These are phyloP conservation scores for Nerophis ophidion DNA, from an alignment of 2,113 vertebrate genomes.

Conservation along the genomic window DNA sequence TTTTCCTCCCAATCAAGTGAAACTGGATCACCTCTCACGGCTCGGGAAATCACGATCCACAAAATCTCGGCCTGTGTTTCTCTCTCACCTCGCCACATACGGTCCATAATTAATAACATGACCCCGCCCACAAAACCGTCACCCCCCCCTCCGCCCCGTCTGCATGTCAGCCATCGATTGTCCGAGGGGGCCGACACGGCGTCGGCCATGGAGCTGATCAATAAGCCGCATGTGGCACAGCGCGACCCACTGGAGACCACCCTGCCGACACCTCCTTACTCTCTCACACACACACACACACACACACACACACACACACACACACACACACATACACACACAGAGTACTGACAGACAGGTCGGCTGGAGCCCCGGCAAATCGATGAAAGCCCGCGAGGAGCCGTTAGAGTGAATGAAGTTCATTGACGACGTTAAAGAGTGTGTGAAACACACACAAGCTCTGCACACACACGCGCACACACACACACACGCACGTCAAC, in stretches of 20 bases:
- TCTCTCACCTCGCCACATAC: too few relatives aligned
- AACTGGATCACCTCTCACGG: too few relatives aligned
- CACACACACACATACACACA: conserved; percentile 13
- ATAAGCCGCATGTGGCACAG: background rate
- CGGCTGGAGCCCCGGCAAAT: conserved; percentile 35
- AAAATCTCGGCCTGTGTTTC: too few relatives aligned
- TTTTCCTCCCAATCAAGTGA: too few relatives aligned
- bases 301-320: conserved; percentile 9
- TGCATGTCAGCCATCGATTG: conserved; percentile 4
- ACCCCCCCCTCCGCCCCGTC: background rate
- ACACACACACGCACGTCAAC: conserved; percentile 17
- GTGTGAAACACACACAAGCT: conserved; percentile 50
- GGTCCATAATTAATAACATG: too few relatives aligned
- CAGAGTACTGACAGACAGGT: conserved; percentile 30
- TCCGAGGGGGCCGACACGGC: background rate
- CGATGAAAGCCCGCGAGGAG: conserved; percentile 26
- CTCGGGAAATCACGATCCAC: too few relatives aligned
- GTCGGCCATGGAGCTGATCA: background rate
- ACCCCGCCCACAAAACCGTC: too few relatives aligned
- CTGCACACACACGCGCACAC: conserved; percentile 13
- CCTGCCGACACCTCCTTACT: background rate
- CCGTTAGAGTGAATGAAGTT: conserved; percentile 16
- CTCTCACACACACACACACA: conserved; percentile 13
- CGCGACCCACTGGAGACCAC: background rate
- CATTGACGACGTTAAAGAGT: conserved; percentile 61